Conservation (phyloP, 2,797 vertebrate species). For the Danio kyathit region DNA sequence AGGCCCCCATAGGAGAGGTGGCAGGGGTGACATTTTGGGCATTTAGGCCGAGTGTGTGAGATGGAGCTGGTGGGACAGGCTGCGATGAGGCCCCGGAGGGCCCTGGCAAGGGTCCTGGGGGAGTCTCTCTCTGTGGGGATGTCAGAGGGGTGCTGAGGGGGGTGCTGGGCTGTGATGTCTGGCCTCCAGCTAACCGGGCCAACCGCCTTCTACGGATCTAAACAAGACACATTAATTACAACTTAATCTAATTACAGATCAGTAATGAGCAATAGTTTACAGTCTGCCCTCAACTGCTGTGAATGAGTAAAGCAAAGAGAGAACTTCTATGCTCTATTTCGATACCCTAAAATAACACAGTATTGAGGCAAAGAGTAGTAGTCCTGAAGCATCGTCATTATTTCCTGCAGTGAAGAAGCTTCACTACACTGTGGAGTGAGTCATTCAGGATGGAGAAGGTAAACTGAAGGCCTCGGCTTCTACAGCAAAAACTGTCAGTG, state of each 20-base stretch:
- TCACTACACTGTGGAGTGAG: slow-evolving; percentile 40
- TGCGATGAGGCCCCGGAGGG: slow-evolving; percentile 84
- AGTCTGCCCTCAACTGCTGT: background rate
- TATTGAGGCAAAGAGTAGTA: background rate
- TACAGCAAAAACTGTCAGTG: slow-evolving; percentile 24
- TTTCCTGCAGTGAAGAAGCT: slow-evolving; percentile 6
- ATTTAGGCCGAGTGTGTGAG: slow-evolving; percentile 89
- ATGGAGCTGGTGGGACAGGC: slow-evolving; percentile 84
- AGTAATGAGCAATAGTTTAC: slow-evolving; percentile 21
- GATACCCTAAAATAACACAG: background rate
- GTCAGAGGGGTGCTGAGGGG: slow-evolving; percentile 94
- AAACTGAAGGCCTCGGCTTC: slow-evolving; percentile 17
- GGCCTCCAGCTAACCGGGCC: slow-evolving; percentile 93
- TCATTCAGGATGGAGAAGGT: slow-evolving; percentile 42
- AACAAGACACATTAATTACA: slow-evolving; percentile 3
- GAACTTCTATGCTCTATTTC: background rate
- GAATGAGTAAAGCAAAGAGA: background rate
- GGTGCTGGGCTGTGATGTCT: slow-evolving; percentile 92
- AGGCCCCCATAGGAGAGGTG: slow-evolving; percentile 95
- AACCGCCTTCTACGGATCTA: slow-evolving; percentile 96
- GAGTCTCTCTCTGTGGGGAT: slow-evolving; percentile 97
- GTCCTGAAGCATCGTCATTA: background rate
- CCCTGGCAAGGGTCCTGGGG: slow-evolving; percentile 89
- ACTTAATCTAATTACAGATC: slow-evolving; percentile 12
- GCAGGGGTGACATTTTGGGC: slow-evolving; percentile 95